Base-by-base conservation (phyloP, 2,888 invertebrate genomes). In the Cabera pusaria region DNA sequence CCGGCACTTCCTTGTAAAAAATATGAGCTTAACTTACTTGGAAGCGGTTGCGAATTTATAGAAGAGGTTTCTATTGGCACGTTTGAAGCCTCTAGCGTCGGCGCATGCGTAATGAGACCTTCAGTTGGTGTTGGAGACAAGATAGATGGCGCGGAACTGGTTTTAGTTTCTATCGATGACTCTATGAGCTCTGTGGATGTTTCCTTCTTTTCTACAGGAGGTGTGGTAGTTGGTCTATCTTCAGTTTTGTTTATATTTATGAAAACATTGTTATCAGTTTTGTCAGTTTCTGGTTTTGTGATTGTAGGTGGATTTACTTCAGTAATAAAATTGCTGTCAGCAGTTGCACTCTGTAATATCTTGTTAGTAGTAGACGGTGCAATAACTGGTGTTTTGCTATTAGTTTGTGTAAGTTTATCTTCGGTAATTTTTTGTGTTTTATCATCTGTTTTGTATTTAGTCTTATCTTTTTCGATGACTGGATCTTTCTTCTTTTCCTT, bases 401-500 rank as follows among this genome's bases (percentile, higher is more conserved):
- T n/a, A n/a, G n/a, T n/a, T n/a, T n/a, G n/a, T n/a, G n/a, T n/a
- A n/a, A n/a, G n/a, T 54, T 56, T 49, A n/a, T 56, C 59, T 22
- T 70, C 59, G n/a, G 24, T 32, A 1, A 46, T 29, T 46, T 60
- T 64, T 6, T 29, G 44, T 0, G 44, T 36, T 29, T 49, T 52
- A n/a, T 47, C 47, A 4, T 47, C 40, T 5, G 45, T 28, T 48
- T 74, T 78, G 5, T 40, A 26, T 32, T 43, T 52, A 1, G 59
- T 59, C 52, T 74, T 77, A 3, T 80, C 77, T 52, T 84, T 85
- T 1, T 84, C 84, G 1, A 25, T 28, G 3, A 38, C 40, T 1
- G 57, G 52, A 2, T 84, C 82, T 64, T 84, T 84, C 37, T 86
- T 84, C 46, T 85, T 85, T 3, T 86, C 83, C 39, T 69, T 69